Conservation (phyloP, 2,113 vertebrate species). For the Mus spicilegus region DNA sequence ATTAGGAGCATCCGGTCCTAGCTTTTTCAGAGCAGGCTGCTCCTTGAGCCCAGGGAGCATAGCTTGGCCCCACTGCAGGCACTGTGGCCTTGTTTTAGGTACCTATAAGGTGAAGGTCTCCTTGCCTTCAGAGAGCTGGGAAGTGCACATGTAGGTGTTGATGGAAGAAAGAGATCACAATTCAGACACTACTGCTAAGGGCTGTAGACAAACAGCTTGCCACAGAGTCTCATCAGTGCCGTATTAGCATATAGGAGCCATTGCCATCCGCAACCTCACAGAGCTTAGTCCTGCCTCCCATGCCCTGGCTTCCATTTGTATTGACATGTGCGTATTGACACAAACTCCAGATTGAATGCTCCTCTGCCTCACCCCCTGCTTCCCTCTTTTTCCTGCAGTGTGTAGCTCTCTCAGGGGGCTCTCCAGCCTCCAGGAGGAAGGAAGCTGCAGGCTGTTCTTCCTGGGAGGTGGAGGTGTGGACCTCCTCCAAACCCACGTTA, state of each 20-base stretch:
- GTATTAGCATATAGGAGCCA: background rate
- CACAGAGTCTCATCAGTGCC: background rate
- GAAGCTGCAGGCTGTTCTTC: background rate
- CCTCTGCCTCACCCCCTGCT: background rate
- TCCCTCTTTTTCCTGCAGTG: background rate
- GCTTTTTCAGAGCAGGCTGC: background rate
- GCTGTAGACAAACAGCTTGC: background rate
- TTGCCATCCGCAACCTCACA: background rate
- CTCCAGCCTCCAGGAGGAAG: background rate
- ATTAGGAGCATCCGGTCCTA: background rate
- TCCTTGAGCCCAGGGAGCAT: background rate
- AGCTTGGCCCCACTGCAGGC: background rate
- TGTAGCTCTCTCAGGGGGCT: background rate
- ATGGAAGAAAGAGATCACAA: background rate
- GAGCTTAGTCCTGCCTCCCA: background rate
- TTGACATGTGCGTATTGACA: background rate
- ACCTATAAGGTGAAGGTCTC: background rate
- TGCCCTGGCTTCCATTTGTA: background rate
- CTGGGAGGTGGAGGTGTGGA: background rate
- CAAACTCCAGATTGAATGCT: background rate
- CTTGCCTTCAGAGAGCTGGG: background rate
- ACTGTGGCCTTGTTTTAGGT: background rate
- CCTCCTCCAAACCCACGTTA: background rate
- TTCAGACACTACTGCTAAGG: background rate
- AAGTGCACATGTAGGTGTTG: background rate